phyloP scores from a whole-genome alignment of 2,113 vertebrate species.

The Romanogobio albipinnatus region DNA sequence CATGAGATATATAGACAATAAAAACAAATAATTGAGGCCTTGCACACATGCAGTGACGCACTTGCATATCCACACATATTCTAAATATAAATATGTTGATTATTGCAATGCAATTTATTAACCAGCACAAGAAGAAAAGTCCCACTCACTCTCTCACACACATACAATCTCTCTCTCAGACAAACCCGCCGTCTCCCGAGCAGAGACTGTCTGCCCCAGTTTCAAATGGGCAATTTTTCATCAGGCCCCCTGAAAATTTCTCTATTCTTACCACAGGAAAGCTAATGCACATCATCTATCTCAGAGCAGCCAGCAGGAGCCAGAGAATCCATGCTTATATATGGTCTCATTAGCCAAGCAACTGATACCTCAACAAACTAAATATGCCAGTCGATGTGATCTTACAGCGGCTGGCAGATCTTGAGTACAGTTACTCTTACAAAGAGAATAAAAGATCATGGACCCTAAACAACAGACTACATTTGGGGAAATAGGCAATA shows the following conservation, averaged over 20 bases:
- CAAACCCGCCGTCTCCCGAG: constrained; percentile 25
- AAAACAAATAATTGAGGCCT: background rate
- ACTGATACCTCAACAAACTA: constrained; percentile 24
- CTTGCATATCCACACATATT: background rate
- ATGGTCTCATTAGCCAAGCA: constrained; percentile 44
- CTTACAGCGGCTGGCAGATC: constrained; percentile 7
- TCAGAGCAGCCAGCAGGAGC: constrained; percentile 39
- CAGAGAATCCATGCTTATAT: constrained; percentile 43
- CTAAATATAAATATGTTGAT: constrained; percentile 34
- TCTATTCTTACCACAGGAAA: constrained; percentile 53
- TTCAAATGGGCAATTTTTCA: constrained; percentile 57
- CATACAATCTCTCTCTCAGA: constrained; percentile 18
- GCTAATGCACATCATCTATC: constrained; percentile 56
- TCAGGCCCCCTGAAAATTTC: constrained; percentile 49
- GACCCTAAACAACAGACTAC: background rate
- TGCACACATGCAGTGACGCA: constrained; percentile 2
- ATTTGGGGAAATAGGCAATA: background rate
- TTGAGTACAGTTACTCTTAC: background rate
- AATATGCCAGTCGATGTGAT: constrained; percentile 22
- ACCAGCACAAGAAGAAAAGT: constrained; percentile 26
- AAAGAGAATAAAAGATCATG: background rate
- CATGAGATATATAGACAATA: background rate
- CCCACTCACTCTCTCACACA: background rate
- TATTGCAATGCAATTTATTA: constrained; percentile 16
- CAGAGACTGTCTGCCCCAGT: constrained; percentile 59